A percentile compares a stretch with the other conserved stretches of the same genome.
These are phyloP conservation scores for Pyrrhia umbra DNA, from an alignment of 2,888 invertebrate genomes.

Conservation along the genomic window DNA sequence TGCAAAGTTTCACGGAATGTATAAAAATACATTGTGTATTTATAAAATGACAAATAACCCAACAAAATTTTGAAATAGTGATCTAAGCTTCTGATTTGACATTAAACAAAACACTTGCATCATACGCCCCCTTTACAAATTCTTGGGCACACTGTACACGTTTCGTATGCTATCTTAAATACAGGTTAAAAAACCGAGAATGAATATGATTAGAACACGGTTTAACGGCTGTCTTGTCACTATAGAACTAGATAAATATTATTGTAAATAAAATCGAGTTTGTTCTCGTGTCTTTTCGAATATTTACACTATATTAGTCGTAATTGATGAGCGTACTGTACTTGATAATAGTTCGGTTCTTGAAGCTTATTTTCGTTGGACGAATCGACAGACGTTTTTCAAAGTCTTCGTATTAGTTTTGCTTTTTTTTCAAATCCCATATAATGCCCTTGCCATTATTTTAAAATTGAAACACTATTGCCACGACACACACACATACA, in stretches of 20 bases:
- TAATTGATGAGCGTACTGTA: constrained; percentile 22
- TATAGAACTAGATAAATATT: constrained; percentile 30
- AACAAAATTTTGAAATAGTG: no score
- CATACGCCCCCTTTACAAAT: no score
- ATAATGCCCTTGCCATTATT: no score
- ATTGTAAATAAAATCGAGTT: constrained; percentile 53
- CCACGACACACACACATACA: no score
- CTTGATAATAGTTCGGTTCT: constrained; percentile 19
- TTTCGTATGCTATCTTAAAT: no score
- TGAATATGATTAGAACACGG: constrained; percentile 20
- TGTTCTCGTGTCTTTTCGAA: constrained; percentile 52
- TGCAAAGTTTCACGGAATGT: no score
- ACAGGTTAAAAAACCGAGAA: neutral
- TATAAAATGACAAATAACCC: neutral
- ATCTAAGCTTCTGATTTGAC: neutral
- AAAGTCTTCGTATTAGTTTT: no score
- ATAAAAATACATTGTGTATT: neutral
- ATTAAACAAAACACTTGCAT: neutral
- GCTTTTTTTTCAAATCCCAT: no score
- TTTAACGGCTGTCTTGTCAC: constrained; percentile 42
- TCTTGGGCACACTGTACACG: no score
- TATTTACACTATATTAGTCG: constrained; percentile 46
- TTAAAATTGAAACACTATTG: no score
- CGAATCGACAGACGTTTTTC: no score
- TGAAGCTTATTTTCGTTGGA: constrained; percentile 13